phyloP scores from a whole-genome alignment of 2,113 vertebrate genomes.

The Leucosticte australis region DNA sequence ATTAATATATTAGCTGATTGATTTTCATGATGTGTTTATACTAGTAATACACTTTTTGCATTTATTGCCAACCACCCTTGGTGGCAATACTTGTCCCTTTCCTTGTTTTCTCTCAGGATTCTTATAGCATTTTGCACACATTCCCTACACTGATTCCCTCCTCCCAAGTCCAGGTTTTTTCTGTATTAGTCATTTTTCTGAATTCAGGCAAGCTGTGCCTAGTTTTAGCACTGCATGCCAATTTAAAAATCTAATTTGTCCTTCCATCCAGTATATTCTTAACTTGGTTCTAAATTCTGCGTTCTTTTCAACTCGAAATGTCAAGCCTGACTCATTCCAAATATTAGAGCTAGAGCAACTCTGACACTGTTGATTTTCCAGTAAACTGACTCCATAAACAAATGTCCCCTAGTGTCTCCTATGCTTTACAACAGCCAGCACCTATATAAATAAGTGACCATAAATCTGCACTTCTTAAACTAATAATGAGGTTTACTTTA shows the following conservation, averaged over 20 bases:
- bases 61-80: not conserved
- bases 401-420: not conserved
- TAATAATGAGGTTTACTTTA: not conserved
- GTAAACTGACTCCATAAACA: not conserved
- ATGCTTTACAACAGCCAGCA: not conserved
- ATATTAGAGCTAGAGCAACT: not conserved
- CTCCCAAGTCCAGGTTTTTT: not conserved
- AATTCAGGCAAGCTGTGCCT: constrained; percentile 25
- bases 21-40: not conserved
- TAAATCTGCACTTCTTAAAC: not conserved
- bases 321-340: constrained; percentile 32
- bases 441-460: not conserved
- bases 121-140: not conserved
- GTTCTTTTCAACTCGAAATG: constrained; percentile 11
- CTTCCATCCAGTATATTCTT: constrained; percentile 21
- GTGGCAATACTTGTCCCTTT: not conserved
- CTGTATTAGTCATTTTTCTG: constrained; percentile 47
- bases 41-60: not conserved
- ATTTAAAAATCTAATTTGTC: constrained; percentile 6
- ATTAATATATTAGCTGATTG: not conserved
- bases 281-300: constrained; percentile 10
- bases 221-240: constrained; percentile 15
- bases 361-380: constrained; percentile 11
- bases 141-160: not conserved
- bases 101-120: not conserved